These are phyloP conservation scores for Chaetophractus vellerosus DNA, from an alignment of 2,797 vertebrate genomes.

Conservation along the genomic window DNA sequence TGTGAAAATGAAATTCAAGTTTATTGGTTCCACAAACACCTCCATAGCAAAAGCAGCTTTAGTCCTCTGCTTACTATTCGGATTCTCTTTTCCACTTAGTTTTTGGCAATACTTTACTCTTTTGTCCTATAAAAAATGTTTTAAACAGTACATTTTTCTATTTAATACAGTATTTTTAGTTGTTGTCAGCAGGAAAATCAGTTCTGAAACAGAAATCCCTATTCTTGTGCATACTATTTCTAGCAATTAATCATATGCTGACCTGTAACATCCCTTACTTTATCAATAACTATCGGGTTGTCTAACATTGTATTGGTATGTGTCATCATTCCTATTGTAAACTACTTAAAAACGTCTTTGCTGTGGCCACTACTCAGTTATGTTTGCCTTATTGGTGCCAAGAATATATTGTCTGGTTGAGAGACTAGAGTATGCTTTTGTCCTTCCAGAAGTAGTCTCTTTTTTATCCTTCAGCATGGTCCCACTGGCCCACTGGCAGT, in stretches of 20 bases:
- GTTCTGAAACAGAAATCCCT: conserved; percentile 6
- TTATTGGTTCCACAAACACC: conserved; percentile 23
- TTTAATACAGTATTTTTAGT: conserved; percentile 51
- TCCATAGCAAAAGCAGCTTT: neutral
- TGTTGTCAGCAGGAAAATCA: conserved; percentile 54
- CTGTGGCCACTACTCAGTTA: neutral
- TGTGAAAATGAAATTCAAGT: neutral
- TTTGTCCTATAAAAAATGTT: conserved; percentile 54
- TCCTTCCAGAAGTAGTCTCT: neutral
- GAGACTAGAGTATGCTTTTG: neutral
- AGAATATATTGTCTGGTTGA: neutral
- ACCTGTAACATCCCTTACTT: neutral
- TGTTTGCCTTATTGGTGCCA: neutral
- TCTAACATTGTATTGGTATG: neutral
- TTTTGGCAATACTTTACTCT: conserved; percentile 59
- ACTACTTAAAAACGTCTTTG: neutral
- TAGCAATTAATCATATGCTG: neutral
- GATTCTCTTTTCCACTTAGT: neutral
- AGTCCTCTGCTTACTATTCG: neutral
- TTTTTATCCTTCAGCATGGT: neutral
- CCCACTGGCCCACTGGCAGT: neutral
- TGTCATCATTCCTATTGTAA: neutral
- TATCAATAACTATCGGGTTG: neutral
- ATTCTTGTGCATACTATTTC: neutral
- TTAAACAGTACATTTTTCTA: conserved; percentile 45